A percentile compares a stretch with the other conserved stretches of the same genome.
These are phyloP conservation scores for Xenus cinereus DNA, from an alignment of 2,113 vertebrate species.

Conservation along the genomic window DNA sequence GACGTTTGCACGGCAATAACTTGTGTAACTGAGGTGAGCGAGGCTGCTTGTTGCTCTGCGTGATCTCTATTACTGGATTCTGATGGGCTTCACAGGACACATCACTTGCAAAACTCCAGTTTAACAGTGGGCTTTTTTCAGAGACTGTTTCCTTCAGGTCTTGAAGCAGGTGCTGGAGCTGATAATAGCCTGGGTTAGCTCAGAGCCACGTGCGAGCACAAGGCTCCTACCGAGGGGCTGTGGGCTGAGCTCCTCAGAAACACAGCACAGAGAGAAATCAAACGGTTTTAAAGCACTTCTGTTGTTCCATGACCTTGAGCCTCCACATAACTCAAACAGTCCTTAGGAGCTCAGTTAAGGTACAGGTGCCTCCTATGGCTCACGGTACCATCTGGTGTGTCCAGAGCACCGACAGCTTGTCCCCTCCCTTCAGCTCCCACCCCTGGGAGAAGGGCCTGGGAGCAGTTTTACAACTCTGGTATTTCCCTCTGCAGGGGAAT, in stretches of 20 bases:
- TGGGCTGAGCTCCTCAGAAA: neutral
- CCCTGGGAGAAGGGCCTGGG: neutral
- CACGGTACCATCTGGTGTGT: neutral
- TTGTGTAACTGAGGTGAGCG: neutral
- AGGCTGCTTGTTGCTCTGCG: neutral
- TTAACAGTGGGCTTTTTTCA: neutral
- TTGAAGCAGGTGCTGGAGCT: neutral
- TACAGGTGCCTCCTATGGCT: neutral
- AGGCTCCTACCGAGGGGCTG: neutral
- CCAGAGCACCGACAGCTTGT: neutral
- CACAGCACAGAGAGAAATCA: neutral
- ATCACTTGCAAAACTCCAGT: neutral
- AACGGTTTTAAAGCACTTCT: neutral
- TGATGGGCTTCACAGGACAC: neutral
- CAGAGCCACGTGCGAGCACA: accelerated
- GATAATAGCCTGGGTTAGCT: neutral
- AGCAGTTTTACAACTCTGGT: neutral
- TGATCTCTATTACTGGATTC: accelerated
- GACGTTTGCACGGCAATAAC: neutral
- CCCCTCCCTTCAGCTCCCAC: neutral
- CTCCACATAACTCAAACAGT: neutral
- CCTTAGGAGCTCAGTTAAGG: neutral
- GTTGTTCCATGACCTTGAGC: neutral
- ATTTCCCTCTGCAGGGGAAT: neutral
- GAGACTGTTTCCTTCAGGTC: neutral